Percentiles rank a stretch among this genome's conserved stretches.
These are phyloP conservation scores for Leptonema lineaticorne DNA, from an alignment of 1,140 invertebrate genomes.

Conservation along the genomic window DNA sequence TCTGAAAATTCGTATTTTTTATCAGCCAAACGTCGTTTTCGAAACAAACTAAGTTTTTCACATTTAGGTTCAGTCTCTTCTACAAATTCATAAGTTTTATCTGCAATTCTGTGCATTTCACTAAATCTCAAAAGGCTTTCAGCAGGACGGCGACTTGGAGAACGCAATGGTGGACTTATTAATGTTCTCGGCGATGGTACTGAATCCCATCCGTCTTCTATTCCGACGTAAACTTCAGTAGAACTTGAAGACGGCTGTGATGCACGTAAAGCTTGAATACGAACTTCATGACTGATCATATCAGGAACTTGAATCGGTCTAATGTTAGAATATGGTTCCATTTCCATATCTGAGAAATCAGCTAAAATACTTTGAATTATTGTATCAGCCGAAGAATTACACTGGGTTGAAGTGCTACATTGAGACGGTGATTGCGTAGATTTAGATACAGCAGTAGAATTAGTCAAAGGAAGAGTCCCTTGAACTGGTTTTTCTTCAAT, in stretches of 20 bases:
- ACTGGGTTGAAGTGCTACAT: background rate
- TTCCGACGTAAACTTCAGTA: conserved; percentile 52
- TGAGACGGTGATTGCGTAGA: background rate
- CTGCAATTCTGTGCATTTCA: conserved; percentile 63
- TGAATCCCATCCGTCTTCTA: conserved; percentile 55
- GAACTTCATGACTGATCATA: conserved; percentile 54
- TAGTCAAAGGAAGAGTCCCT: conserved; percentile 5
- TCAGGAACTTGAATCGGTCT: conserved; percentile 52
- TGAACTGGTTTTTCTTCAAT: conserved; percentile 46
- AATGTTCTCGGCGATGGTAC: conserved; percentile 54
- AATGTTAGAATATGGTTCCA: conserved; percentile 51
- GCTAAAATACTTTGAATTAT: conserved; percentile 55
- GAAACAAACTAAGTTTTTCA: conserved; percentile 78
- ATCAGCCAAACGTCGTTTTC: conserved; percentile 79
- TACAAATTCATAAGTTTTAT: conserved; percentile 82
- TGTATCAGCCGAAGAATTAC: conserved; percentile 44
- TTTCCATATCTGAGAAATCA: conserved; percentile 55
- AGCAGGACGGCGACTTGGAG: conserved; percentile 51
- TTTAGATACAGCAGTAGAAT: background rate
- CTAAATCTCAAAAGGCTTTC: conserved; percentile 56
- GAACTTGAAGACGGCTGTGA: conserved; percentile 41
- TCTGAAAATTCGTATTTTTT: conserved; percentile 91
- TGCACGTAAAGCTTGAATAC: conserved; percentile 48
- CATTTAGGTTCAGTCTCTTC: conserved; percentile 77
- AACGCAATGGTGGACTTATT: conserved; percentile 53